Conservation (phyloP, 2,888 invertebrate species). For the Xylota segnis region DNA sequence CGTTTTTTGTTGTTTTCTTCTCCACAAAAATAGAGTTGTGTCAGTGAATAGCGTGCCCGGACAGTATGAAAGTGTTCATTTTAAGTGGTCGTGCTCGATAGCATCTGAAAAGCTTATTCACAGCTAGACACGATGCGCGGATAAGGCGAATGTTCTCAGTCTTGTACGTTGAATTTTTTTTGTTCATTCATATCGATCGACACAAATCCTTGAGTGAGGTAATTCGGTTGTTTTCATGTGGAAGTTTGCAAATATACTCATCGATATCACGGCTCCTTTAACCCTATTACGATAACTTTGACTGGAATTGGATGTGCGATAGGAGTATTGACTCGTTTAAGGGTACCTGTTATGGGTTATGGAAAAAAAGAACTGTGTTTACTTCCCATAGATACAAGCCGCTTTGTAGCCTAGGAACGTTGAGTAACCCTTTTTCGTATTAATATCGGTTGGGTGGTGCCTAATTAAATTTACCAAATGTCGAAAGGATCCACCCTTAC, state of each 20-base stretch:
- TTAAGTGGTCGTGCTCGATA: conserved; percentile 41
- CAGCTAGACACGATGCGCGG: conserved; percentile 6
- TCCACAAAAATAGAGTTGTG: conserved; percentile 28
- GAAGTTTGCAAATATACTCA: background rate
- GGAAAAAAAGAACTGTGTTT: background rate
- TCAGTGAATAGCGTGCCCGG: conserved; percentile 18
- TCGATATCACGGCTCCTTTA: background rate
- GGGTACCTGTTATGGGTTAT: background rate
- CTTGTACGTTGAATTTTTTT: background rate
- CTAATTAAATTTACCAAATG: background rate
- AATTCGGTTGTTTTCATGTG: conserved; percentile 11
- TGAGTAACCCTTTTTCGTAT: background rate
- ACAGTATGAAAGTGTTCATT: conserved; percentile 45
- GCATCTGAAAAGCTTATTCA: conserved; percentile 33
- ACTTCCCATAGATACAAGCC: too few relatives aligned
- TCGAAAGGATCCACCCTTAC: too few relatives aligned
- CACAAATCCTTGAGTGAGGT: background rate
- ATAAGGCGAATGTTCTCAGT: conserved; percentile 24
- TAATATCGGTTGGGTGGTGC: background rate
- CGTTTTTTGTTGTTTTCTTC: conserved; percentile 27
- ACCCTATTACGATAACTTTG: background rate
- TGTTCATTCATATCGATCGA: conserved; percentile 2
- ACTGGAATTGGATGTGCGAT: background rate
- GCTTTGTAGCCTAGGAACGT: background rate
- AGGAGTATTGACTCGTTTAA: background rate